These are phyloP conservation scores for Catalaphyllia jardinei DNA, from an alignment of 64 coral and sea anemone genomes.

Conservation along the genomic window DNA sequence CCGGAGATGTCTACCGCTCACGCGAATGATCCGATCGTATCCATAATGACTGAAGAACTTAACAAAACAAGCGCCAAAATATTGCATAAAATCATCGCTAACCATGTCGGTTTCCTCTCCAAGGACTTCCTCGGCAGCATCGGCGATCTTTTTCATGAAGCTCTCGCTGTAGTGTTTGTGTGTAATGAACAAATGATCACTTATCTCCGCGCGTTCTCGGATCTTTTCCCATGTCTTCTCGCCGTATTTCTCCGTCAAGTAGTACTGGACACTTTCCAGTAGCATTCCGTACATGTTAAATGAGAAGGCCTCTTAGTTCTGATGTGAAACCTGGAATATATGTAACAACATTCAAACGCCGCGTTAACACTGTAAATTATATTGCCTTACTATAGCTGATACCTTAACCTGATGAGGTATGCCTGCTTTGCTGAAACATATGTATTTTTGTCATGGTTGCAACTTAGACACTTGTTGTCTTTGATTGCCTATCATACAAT, in stretches of 20 bases:
- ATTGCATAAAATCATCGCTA: conserved; percentile 79
- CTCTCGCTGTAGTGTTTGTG: conserved; percentile 69
- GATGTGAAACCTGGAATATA: no score
- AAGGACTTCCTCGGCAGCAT: conserved; percentile 44
- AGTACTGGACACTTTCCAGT: conserved; percentile 69
- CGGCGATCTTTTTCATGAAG: conserved; percentile 67
- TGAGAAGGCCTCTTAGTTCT: no score
- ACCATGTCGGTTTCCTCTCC: conserved; percentile 61
- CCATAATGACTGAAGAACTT: conserved; percentile 90
- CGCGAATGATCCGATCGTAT: conserved; percentile 80
- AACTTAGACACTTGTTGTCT: no score
- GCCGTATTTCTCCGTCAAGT: conserved; percentile 74
- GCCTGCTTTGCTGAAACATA: no score
- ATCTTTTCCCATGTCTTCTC: conserved; percentile 67
- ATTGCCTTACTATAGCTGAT: no score
- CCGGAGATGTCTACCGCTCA: conserved; percentile 84
- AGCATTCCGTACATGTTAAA: no score
- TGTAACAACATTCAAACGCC: no score
- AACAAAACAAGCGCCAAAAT: conserved; percentile 82
- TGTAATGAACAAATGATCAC: conserved; percentile 56
- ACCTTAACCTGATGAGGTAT: no score
- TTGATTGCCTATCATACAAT: no score
- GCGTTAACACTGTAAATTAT: no score
- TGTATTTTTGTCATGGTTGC: no score
- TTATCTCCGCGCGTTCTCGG: conserved; percentile 46